phyloP scores from a whole-genome alignment of 2,888 invertebrate genomes.

The Odontothrips loti region DNA sequence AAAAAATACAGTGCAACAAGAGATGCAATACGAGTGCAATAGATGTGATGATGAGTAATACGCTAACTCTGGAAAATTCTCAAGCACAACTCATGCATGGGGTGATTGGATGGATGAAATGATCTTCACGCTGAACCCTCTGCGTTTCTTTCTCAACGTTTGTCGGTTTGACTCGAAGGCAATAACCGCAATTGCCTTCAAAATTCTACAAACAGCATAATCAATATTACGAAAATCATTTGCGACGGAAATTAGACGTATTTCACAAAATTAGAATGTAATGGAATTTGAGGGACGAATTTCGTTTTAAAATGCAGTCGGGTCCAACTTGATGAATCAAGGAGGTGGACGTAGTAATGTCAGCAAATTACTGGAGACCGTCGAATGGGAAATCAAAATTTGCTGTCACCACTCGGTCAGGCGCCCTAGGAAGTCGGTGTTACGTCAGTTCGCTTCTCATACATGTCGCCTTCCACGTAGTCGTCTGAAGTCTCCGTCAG shows the following conservation, averaged over 20 bases:
- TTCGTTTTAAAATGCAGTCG: neutral
- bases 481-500: neutral
- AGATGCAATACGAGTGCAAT: slow-evolving; percentile 12
- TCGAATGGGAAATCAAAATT: neutral
- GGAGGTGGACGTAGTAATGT: slow-evolving; percentile 2
- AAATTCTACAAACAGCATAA: neutral
- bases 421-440: neutral
- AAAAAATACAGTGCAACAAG: slow-evolving; percentile 21
- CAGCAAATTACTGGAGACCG: neutral
- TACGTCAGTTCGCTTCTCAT: neutral
- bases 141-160: too few relatives aligned
- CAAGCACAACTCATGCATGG: slow-evolving; percentile 11
- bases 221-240: neutral
- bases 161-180: too few relatives aligned
- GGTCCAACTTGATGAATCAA: neutral
- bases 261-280: neutral
- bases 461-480: neutral
- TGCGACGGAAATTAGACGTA: neutral
- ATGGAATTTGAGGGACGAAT: neutral
- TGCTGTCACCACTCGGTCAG: slow-evolving; percentile 8
- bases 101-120: slow-evolving; percentile 2
- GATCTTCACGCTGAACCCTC: neutral
- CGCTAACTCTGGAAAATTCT: neutral
- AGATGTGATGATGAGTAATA: neutral
- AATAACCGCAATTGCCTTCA: too few relatives aligned